Evolutionary conservation across 2,797 vertebrate species (phyloP).

Genomic region (Vipera ursinii): DNA sequence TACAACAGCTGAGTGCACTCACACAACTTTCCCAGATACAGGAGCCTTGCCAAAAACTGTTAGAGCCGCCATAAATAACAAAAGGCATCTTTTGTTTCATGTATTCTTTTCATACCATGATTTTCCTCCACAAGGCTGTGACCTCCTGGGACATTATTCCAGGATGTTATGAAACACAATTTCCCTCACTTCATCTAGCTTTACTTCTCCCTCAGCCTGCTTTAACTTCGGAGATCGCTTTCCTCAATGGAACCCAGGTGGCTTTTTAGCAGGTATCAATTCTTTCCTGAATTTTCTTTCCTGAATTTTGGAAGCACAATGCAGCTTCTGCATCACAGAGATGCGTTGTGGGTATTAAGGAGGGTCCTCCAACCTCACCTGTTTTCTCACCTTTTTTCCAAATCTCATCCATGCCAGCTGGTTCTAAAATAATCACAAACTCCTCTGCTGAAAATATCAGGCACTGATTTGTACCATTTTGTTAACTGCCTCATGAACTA

Average conservation of each 20-base stretch:
- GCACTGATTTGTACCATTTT: background rate
- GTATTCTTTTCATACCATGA: background rate
- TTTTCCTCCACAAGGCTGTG: background rate
- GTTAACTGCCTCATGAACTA: background rate
- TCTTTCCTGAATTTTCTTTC: background rate
- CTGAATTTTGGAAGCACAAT: background rate
- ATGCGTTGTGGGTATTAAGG: background rate
- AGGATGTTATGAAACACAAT: background rate
- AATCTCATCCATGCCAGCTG: background rate
- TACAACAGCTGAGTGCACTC: background rate
- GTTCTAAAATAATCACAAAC: background rate
- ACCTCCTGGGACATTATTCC: background rate
- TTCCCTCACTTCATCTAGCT: background rate
- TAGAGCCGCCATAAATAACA: background rate
- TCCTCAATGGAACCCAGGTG: background rate
- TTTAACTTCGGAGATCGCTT: background rate
- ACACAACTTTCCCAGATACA: background rate
- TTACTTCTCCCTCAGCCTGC: background rate
- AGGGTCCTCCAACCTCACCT: background rate
- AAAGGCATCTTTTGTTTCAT: background rate
- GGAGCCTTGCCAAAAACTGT: background rate
- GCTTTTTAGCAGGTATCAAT: background rate
- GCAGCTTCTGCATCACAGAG: background rate
- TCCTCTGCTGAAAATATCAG: background rate
- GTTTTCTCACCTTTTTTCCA: background rate